phyloP scores from a whole-genome alignment of 1,140 invertebrate species.

The Heliconius hewitsoni region DNA sequence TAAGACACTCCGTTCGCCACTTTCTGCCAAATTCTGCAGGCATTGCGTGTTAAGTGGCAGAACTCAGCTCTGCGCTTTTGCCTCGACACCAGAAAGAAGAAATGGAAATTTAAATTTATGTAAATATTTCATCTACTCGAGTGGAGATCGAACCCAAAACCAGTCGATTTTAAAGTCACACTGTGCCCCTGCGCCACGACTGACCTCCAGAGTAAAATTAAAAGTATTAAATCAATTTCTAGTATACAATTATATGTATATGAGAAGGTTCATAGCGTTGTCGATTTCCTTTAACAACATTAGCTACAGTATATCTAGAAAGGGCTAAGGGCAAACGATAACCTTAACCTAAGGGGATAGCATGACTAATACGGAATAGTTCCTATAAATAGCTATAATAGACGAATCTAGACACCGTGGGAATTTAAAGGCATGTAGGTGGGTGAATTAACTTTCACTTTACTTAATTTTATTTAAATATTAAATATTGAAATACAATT shows the following conservation, averaged over 20 bases:
- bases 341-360: conserved; percentile 28
- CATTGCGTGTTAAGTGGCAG: too few species aligned
- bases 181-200: too few species aligned
- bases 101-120: too few species aligned
- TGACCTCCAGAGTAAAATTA: background rate
- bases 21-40: too few species aligned
- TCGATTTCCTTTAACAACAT: conserved; percentile 30
- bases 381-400: conserved; percentile 27
- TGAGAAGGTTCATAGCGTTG: background rate
- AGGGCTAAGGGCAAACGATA: conserved; percentile 36
- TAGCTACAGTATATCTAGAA: conserved; percentile 31
- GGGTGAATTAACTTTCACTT: background rate
- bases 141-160: too few species aligned
- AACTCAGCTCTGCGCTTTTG: too few species aligned
- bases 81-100: too few species aligned
- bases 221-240: background rate
- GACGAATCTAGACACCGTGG: conserved; percentile 20
- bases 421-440: conserved; percentile 4
- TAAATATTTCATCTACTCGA: too few species aligned
- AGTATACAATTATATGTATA: background rate
- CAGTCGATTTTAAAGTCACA: too few species aligned
- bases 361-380: conserved; percentile 21
- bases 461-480: background rate
- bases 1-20: too few species aligned
- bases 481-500: background rate